These are phyloP conservation scores for Anastrepha ludens DNA, from an alignment of 1,140 invertebrate genomes.

Conservation along the genomic window DNA sequence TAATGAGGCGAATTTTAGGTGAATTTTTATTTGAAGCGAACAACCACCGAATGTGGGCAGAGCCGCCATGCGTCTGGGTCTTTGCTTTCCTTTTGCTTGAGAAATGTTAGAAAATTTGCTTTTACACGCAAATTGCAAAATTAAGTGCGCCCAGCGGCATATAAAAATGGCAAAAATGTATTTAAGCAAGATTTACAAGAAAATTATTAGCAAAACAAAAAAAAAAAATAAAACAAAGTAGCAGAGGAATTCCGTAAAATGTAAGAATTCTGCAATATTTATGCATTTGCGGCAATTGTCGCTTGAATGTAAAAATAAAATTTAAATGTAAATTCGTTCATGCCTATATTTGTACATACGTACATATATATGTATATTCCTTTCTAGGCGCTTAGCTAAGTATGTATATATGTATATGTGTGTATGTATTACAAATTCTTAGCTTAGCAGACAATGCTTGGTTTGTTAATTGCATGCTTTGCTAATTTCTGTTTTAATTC, in stretches of 20 bases:
- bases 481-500: conserved; percentile 1
- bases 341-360: background rate
- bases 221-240: no score
- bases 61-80: background rate
- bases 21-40: conserved; percentile 15
- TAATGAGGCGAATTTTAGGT: conserved; percentile 44
- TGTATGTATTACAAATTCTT: background rate
- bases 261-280: background rate
- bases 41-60: background rate
- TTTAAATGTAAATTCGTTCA: background rate
- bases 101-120: no score
- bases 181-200: no score
- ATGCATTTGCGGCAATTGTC: background rate
- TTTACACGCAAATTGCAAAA: no score
- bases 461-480: conserved; percentile 12
- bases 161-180: no score
- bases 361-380: background rate
- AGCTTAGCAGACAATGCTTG: background rate
- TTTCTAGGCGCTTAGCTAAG: no score
- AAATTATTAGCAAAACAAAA: no score
- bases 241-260: background rate
- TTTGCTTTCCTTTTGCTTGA: no score
- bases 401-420: background rate
- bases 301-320: conserved; percentile 20
- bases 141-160: no score